phyloP scores from a whole-genome alignment of 2,888 invertebrate genomes.

The Bellardia bayeri region DNA sequence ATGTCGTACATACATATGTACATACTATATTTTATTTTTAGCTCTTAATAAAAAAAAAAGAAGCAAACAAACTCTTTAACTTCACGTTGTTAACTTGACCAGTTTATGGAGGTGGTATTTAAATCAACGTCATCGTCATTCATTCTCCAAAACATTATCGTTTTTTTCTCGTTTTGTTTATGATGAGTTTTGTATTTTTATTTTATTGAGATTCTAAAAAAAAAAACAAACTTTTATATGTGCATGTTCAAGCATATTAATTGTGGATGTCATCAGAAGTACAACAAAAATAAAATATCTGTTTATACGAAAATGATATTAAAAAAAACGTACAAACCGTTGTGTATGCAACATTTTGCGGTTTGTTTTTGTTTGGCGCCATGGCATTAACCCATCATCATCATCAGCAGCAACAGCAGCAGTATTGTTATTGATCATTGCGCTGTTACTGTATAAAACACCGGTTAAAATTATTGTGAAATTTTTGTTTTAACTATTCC shows the following conservation, averaged over 20 bases:
- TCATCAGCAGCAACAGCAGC: constrained; percentile 27
- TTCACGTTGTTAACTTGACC: constrained; percentile 41
- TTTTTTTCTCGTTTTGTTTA: constrained; percentile 35
- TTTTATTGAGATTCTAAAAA: constrained; percentile 31
- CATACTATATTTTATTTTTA: background rate
- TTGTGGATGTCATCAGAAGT: constrained; percentile 63
- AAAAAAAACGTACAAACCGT: constrained; percentile 38
- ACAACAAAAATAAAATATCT: constrained; percentile 42
- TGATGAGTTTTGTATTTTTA: constrained; percentile 48
- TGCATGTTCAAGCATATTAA: constrained; percentile 67
- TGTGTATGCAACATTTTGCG: constrained; percentile 62
- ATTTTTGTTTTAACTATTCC: constrained; percentile 56
- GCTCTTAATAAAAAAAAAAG: constrained; percentile 42
- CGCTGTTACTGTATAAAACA: constrained; percentile 30
- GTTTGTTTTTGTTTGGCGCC: constrained; percentile 71
- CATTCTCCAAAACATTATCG: constrained; percentile 36
- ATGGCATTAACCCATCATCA: constrained; percentile 62
- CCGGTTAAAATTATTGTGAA: constrained; percentile 42
- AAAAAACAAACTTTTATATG: constrained; percentile 11
- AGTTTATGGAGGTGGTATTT: constrained; percentile 54
- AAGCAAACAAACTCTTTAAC: constrained; percentile 33
- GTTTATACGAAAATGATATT: constrained; percentile 14
- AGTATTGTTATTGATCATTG: constrained; percentile 24
- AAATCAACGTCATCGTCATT: constrained; percentile 59
- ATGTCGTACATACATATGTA: no score